Conservation (phyloP, 2,113 vertebrate species). For the Nettapus auritus region DNA sequence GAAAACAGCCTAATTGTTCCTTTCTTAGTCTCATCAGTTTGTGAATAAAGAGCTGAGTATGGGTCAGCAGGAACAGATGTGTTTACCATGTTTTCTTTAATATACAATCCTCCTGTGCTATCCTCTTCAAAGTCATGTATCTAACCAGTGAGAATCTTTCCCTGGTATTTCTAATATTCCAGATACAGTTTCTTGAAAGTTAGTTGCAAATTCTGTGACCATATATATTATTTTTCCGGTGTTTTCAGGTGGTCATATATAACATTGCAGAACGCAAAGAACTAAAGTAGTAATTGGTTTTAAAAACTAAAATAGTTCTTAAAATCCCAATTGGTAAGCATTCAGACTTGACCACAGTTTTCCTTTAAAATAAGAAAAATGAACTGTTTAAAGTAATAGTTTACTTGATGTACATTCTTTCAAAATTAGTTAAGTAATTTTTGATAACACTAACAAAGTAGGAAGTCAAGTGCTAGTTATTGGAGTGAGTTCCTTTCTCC, state of each 20-base stretch:
- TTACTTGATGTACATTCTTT: background rate
- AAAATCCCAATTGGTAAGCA: background rate
- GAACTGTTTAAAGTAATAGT: background rate
- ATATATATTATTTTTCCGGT: background rate
- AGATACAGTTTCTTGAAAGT: background rate
- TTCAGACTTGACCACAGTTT: background rate
- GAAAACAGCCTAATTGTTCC: background rate
- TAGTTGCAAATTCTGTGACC: background rate
- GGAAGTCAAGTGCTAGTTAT: background rate
- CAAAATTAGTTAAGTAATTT: background rate
- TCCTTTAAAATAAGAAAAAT: background rate
- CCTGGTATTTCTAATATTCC: background rate
- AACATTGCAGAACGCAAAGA: background rate
- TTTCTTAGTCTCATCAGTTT: background rate
- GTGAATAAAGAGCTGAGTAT: background rate
- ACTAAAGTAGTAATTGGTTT: background rate
- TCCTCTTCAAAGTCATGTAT: background rate
- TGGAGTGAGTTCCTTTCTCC: background rate
- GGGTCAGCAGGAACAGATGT: background rate
- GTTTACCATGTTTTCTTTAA: background rate
- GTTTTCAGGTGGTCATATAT: background rate
- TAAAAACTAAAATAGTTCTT: background rate
- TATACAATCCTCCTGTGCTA: background rate
- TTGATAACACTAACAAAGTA: background rate
- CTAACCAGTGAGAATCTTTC: background rate